These are phyloP conservation scores for Drosophila nannoptera DNA, from an alignment of 1,140 invertebrate genomes.

Conservation along the genomic window DNA sequence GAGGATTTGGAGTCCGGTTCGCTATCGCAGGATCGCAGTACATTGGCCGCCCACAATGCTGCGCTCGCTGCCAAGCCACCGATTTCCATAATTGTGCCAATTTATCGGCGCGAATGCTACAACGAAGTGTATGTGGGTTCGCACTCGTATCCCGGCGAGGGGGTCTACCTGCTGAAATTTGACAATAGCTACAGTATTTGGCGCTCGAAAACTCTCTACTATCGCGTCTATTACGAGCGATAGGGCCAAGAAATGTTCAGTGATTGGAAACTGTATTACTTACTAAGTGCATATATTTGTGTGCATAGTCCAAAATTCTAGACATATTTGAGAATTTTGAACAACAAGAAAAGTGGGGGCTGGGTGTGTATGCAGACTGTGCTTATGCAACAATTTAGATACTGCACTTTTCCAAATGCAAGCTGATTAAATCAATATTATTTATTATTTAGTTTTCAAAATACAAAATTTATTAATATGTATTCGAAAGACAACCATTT, in stretches of 20 bases:
- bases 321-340: constrained; percentile 4
- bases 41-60: constrained; percentile 37
- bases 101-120: constrained; percentile 97
- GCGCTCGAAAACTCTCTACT: constrained; percentile 99
- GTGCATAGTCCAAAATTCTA: constrained; percentile 7
- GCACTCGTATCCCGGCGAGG: constrained; percentile 97
- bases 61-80: constrained; percentile 80
- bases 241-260: constrained; percentile 65
- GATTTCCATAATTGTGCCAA: constrained; percentile 90
- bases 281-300: constrained; percentile 8
- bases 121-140: constrained; percentile 98
- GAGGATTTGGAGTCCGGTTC: constrained; percentile 79
- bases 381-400: constrained; percentile 25
- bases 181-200: constrained; percentile 99
- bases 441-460: constrained; percentile 71
- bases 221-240: constrained; percentile 97
- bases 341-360: neutral
- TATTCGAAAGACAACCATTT: neutral
- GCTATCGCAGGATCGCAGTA: constrained; percentile 66
- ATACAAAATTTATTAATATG: constrained; percentile 32
- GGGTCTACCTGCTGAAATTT: constrained; percentile 99
- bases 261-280: neutral
- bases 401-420: constrained; percentile 34
- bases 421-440: constrained; percentile 51
- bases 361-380: constrained; percentile 14